These are phyloP conservation scores for Arctia plantaginis DNA, from an alignment of 2,888 invertebrate genomes.

Conservation along the genomic window DNA sequence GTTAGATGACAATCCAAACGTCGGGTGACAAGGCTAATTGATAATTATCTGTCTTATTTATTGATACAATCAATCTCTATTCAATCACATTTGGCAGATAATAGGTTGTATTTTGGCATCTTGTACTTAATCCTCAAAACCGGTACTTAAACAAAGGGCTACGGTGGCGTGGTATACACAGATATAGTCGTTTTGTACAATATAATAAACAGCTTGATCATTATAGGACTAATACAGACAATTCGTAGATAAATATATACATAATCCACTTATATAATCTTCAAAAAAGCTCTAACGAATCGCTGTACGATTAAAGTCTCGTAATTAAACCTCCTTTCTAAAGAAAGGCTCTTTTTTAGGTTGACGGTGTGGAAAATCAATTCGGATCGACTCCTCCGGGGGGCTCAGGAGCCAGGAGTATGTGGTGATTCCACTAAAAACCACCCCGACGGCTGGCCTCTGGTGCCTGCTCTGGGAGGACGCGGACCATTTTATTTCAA, in stretches of 20 bases:
- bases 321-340: not conserved
- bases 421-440: too few relatives aligned
- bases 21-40: conserved; percentile 49
- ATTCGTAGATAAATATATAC: too few relatives aligned
- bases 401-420: too few relatives aligned
- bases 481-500: too few relatives aligned
- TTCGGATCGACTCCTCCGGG: too few relatives aligned
- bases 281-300: not conserved
- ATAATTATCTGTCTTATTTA: conserved; percentile 63
- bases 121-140: conserved; percentile 30
- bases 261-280: not conserved
- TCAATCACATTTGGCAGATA: conserved; percentile 58
- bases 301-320: not conserved
- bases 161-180: conserved; percentile 7
- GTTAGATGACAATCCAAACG: not conserved
- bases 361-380: too few relatives aligned
- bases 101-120: conserved; percentile 42
- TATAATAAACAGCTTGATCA: conserved; percentile 24
- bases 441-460: too few relatives aligned
- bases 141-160: conserved; percentile 26
- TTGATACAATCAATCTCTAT: conserved; percentile 59
- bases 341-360: too few relatives aligned
- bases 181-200: conserved; percentile 22
- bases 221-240: not conserved
- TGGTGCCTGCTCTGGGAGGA: too few relatives aligned